Evolutionary conservation across 2,797 vertebrate species (phyloP).

Genomic region (Cuculus canorus): DNA sequence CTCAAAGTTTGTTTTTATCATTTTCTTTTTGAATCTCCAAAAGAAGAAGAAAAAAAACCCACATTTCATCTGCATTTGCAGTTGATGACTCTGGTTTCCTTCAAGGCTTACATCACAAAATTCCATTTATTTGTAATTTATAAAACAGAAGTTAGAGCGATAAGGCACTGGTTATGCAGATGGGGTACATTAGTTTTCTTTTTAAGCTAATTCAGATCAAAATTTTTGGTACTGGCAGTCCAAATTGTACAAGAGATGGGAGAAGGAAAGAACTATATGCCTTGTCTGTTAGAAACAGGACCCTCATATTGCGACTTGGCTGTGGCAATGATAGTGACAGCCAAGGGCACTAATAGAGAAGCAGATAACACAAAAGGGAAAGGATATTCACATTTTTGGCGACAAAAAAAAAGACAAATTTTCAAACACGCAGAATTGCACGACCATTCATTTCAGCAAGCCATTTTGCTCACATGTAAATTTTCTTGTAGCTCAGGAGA

Average conservation of each 20-base stretch:
- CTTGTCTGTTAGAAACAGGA: conserved; percentile 6
- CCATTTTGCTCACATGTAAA: conserved; percentile 62
- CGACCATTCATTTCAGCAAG: conserved; percentile 48
- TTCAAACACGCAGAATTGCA: conserved; percentile 43
- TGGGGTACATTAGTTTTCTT: not conserved
- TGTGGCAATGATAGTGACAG: not conserved
- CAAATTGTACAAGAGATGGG: not conserved
- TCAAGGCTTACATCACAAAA: not conserved
- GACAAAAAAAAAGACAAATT: conserved; percentile 10
- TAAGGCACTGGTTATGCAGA: not conserved
- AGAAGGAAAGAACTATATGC: not conserved
- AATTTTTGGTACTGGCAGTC: not conserved
- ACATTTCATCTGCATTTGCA: not conserved
- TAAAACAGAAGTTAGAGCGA: not conserved
- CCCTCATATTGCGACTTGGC: not conserved
- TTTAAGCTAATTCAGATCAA: conserved; percentile 2
- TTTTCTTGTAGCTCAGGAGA: conserved; percentile 47
- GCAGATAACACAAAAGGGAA: not conserved
- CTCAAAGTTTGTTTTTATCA: conserved; percentile 14
- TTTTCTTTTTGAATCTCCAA: conserved; percentile 15
- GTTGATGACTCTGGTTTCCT: conserved; percentile 31
- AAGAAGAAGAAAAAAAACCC: not conserved
- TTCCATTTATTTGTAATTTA: conserved; percentile 12
- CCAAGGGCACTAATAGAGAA: not conserved
- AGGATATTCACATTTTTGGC: not conserved